A percentile compares a stretch with the other conserved stretches of the same genome.
phyloP scores from a whole-genome alignment of 2,113 vertebrate species.

The Eidolon helvum region DNA sequence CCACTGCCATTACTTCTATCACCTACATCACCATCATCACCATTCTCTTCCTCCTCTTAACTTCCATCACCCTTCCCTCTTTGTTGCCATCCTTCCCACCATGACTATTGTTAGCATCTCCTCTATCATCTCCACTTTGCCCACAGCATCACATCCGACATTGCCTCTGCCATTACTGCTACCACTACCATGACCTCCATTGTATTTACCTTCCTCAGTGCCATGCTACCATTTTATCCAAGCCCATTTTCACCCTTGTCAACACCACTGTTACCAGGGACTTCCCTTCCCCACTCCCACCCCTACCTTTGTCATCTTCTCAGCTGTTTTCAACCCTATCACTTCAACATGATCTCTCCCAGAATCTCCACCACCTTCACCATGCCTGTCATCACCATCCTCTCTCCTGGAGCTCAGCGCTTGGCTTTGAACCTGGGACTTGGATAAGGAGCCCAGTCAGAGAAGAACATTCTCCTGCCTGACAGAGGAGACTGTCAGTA shows the following conservation, averaged over 20 bases:
- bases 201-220: fast-evolving
- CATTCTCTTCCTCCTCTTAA: neutral
- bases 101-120: neutral
- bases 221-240: fast-evolving
- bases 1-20: neutral
- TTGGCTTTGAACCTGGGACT: neutral
- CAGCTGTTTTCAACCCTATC: neutral
- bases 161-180: fast-evolving
- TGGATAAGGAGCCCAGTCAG: neutral
- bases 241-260: neutral
- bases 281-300: neutral
- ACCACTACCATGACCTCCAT: neutral
- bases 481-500: neutral
- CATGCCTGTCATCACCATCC: neutral
- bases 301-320: neutral
- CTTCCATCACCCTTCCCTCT: neutral
- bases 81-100: neutral
- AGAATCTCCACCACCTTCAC: neutral
- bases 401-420: neutral
- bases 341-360: neutral
- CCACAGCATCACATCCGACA: neutral
- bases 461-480: neutral
- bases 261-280: neutral
- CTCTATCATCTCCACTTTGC: neutral
- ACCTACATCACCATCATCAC: neutral